These are phyloP conservation scores for Spea multiplicata DNA, from an alignment of 2,113 vertebrate genomes.

Conservation along the genomic window DNA sequence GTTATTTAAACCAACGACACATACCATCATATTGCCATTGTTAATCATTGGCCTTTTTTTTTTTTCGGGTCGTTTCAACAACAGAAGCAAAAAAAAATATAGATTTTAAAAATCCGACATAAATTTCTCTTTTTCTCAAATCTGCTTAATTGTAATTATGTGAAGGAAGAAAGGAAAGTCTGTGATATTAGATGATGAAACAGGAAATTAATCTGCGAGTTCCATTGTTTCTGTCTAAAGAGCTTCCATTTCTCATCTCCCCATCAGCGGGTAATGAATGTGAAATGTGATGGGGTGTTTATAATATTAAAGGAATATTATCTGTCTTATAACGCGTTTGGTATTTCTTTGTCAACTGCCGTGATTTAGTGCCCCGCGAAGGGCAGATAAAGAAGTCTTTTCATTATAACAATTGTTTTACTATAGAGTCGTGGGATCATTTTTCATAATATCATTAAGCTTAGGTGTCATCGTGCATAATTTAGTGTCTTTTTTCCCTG, in stretches of 20 bases:
- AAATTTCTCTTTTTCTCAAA: too few relatives aligned
- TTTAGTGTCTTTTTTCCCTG: not conserved
- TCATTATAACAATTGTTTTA: conserved; percentile 17
- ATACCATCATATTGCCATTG: not conserved
- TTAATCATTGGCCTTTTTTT: conserved; percentile 13
- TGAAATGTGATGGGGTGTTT: conserved; percentile 38
- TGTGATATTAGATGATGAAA: conserved; percentile 51
- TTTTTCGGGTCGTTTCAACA: too few relatives aligned
- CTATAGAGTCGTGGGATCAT: not conserved
- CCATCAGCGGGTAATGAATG: conserved; percentile 22
- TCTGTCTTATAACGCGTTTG: conserved; percentile 3
- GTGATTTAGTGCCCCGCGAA: not conserved
- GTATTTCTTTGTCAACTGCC: conserved; percentile 1
- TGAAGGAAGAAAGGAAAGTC: not conserved
- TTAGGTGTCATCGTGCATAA: not conserved
- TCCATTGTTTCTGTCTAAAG: conserved; percentile 19
- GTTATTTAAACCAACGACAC: not conserved
- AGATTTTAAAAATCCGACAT: too few relatives aligned
- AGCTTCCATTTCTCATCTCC: conserved; percentile 50
- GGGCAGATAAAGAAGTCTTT: conserved; percentile 5
- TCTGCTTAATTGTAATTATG: too few relatives aligned
- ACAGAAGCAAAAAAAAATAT: not conserved
- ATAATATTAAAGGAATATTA: conserved; percentile 19
- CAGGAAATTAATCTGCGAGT: conserved; percentile 49
- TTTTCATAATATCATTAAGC: not conserved